A percentile compares a stretch with the other conserved stretches of the same genome.
These are phyloP conservation scores for Lymantria monacha DNA, from an alignment of 2,888 invertebrate genomes.

Conservation along the genomic window DNA sequence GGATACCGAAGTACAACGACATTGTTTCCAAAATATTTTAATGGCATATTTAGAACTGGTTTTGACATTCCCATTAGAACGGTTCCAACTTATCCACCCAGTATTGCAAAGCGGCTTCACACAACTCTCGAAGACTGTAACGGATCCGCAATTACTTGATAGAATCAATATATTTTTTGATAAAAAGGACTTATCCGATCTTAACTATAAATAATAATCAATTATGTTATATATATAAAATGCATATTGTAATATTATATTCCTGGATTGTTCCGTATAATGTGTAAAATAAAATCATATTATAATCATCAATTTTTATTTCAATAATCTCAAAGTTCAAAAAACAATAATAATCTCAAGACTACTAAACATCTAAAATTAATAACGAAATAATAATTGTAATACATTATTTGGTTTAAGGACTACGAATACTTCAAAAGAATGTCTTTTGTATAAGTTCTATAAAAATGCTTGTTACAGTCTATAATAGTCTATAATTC, in stretches of 20 bases:
- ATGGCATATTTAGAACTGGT: slow-evolving; percentile 92
- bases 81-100: slow-evolving; percentile 78
- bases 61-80: slow-evolving; percentile 83
- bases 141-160: slow-evolving; percentile 73
- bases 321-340: slow-evolving; percentile 53
- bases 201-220: slow-evolving; percentile 69
- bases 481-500: slow-evolving; percentile 43
- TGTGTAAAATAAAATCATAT: slow-evolving; percentile 65
- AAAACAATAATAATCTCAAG: slow-evolving; percentile 45
- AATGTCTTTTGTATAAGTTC: slow-evolving; percentile 69
- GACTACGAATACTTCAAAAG: slow-evolving; percentile 51
- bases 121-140: slow-evolving; percentile 71
- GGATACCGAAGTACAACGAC: slow-evolving; percentile 93
- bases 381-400: slow-evolving; percentile 56
- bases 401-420: slow-evolving; percentile 68
- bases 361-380: slow-evolving; percentile 60
- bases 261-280: slow-evolving; percentile 68
- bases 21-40: slow-evolving; percentile 92
- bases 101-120: slow-evolving; percentile 69
- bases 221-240: slow-evolving; percentile 60
- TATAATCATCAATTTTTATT: slow-evolving; percentile 45
- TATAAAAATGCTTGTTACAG: slow-evolving; percentile 55
- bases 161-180: slow-evolving; percentile 80
- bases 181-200: slow-evolving; percentile 73
- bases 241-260: slow-evolving; percentile 58